Conservation (phyloP, 1,140 invertebrate genomes). For the Melipona quadrifasciata region DNA sequence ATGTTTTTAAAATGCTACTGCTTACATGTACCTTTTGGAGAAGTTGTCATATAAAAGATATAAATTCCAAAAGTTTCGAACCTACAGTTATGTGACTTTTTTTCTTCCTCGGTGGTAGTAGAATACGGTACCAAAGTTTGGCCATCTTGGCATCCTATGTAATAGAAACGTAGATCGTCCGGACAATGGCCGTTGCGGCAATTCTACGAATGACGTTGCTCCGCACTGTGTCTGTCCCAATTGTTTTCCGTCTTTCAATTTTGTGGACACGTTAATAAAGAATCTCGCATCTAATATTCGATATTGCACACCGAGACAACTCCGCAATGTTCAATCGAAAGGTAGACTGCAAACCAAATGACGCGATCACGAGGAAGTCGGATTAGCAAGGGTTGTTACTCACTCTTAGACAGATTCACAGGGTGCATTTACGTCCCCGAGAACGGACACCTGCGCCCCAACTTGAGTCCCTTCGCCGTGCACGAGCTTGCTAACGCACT, state of each 20-base stretch:
- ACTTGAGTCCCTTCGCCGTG: not conserved
- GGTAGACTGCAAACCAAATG: constrained; percentile 4
- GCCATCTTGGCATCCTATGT: no score
- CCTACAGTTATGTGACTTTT: no score
- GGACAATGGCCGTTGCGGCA: not conserved
- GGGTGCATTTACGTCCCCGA: not conserved
- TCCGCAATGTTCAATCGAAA: constrained; percentile 7
- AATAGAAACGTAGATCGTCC: no score
- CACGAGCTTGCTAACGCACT: not conserved
- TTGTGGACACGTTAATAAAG: not conserved
- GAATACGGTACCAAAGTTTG: no score
- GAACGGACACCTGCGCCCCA: constrained; percentile 22
- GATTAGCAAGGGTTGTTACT: constrained; percentile 7
- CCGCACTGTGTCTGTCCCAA: not conserved
- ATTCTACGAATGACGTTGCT: no score
- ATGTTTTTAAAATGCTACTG: no score
- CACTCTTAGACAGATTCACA: constrained; percentile 1
- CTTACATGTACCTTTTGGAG: no score
- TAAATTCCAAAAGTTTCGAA: no score
- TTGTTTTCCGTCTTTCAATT: not conserved
- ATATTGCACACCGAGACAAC: not conserved
- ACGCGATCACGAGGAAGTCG: constrained; percentile 7
- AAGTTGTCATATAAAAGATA: no score
- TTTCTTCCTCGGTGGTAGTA: no score
- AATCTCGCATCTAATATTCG: not conserved